Percentiles rank a stretch among this genome's conserved stretches.
Conservation (phyloP, 1,140 invertebrate species). For the Aphaenogaster rudis region DNA sequence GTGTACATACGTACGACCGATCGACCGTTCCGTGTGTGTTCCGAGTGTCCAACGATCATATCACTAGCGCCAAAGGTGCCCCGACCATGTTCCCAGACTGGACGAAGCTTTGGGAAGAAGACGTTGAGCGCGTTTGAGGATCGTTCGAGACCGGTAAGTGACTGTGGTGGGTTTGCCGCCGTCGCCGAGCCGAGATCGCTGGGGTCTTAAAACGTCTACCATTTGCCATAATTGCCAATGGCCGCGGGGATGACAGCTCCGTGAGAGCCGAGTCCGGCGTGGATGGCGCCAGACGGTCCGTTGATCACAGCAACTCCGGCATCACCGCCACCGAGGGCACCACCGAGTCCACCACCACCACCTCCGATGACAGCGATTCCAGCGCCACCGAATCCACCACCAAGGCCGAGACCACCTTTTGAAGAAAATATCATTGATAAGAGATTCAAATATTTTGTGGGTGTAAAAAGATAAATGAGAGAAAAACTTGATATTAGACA, state of each 20-base stretch:
- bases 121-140: conserved; percentile 85
- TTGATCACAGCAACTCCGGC: conserved; percentile 87
- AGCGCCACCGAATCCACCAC: conserved; percentile 55
- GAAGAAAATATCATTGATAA: not conserved
- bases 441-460: not conserved
- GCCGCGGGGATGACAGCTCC: conserved; percentile 86
- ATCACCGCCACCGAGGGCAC: conserved; percentile 85
- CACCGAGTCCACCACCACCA: conserved; percentile 83
- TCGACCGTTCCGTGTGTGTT: conserved; percentile 65
- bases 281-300: conserved; percentile 87
- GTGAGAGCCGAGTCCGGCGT: conserved; percentile 86
- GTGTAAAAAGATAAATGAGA: not conserved
- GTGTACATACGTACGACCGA: conserved; percentile 58
- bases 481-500: not conserved
- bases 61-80: conserved; percentile 63
- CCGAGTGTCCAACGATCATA: conserved; percentile 72
- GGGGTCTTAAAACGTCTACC: conserved; percentile 85
- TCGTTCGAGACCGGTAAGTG: conserved; percentile 84
- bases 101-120: conserved; percentile 83
- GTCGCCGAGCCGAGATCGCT: conserved; percentile 87
- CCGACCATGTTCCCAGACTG: conserved; percentile 81
- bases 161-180: conserved; percentile 86
- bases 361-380: conserved; percentile 85
- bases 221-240: conserved; percentile 85
- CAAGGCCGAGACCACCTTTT: conserved; percentile 15